phyloP scores from a whole-genome alignment of 2,113 vertebrate species.

The Stictonetta naevosa region DNA sequence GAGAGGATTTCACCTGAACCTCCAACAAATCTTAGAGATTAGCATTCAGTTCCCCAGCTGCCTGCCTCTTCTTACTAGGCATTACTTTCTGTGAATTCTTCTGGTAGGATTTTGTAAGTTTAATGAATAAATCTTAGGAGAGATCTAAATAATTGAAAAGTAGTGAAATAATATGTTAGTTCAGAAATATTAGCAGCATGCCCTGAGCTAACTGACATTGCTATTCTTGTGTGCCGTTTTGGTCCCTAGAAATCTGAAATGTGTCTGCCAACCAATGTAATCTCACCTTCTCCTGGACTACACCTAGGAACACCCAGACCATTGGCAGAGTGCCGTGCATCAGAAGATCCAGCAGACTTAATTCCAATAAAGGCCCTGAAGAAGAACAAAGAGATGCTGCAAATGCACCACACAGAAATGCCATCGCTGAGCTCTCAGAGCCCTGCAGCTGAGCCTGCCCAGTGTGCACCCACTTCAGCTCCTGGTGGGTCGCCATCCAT shows the following conservation, averaged over 20 bases:
- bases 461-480: not conserved
- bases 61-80: not conserved
- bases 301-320: rapidly evolving
- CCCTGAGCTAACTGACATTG: not conserved
- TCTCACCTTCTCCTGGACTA: not conserved
- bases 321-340: not conserved
- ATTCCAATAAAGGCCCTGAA: not conserved
- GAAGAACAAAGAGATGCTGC: not conserved
- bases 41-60: not conserved
- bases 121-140: not conserved
- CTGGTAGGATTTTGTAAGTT: not conserved
- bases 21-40: not conserved
- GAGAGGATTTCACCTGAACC: not conserved
- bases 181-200: not conserved
- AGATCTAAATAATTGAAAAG: not conserved
- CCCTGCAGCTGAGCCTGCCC: not conserved
- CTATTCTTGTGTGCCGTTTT: not conserved
- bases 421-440: not conserved
- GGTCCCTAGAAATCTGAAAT: not conserved
- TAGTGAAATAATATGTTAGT: not conserved
- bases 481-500: not conserved
- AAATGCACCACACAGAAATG: not conserved
- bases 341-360: not conserved
- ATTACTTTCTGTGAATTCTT: not conserved
- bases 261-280: not conserved